Evolutionary conservation across 1,140 invertebrate species (phyloP).

Genomic region (Lepidotrigona ventralis): DNA sequence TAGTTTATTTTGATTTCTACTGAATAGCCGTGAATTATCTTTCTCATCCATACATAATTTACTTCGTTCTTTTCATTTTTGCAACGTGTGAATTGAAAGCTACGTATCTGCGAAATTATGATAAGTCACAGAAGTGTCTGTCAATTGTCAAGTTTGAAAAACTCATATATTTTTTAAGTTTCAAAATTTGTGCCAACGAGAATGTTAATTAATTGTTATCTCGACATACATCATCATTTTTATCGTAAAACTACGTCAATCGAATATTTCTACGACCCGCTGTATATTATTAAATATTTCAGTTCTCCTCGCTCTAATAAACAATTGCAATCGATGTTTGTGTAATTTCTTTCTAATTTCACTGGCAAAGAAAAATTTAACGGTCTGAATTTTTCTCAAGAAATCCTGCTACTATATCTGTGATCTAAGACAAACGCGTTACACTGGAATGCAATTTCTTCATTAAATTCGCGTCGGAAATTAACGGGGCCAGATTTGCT

Average conservation of each 20-base stretch:
- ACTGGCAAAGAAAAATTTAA: background rate
- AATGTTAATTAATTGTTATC: too few relatives aligned
- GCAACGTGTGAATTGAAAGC: background rate
- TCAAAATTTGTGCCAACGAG: too few relatives aligned
- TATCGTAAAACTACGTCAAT: too few relatives aligned
- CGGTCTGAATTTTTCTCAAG: background rate
- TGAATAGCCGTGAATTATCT: background rate
- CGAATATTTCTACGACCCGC: too few relatives aligned
- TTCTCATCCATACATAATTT: background rate
- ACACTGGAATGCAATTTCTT: background rate
- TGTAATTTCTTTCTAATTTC: background rate
- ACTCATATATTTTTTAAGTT: too few relatives aligned
- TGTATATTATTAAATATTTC: too few relatives aligned
- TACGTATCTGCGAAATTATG: background rate
- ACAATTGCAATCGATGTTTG: background rate
- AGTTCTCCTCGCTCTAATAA: background rate
- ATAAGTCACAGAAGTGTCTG: too few relatives aligned
- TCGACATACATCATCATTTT: too few relatives aligned
- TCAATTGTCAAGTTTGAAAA: too few relatives aligned
- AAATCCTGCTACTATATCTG: too few relatives aligned
- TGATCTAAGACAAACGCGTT: too few relatives aligned
- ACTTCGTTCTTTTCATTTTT: background rate
- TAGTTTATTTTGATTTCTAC: background rate
- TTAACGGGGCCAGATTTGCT: conserved; percentile 5
- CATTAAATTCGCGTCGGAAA: background rate